Evolutionary conservation across 2,113 vertebrate genomes (phyloP).

Genomic region (Harpagus bidentatus): DNA sequence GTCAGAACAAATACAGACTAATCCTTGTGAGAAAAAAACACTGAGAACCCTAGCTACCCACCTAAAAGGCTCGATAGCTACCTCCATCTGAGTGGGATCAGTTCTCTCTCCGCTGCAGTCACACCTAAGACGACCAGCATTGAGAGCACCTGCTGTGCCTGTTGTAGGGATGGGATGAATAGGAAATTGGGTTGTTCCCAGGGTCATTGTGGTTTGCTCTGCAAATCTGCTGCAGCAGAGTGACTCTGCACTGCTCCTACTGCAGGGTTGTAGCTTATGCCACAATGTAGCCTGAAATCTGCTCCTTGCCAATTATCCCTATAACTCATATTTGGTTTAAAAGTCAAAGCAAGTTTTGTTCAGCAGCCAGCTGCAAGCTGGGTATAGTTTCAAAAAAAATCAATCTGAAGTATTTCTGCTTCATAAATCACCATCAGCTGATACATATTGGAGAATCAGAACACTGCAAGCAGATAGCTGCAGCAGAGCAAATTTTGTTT

Average conservation of each 20-base stretch:
- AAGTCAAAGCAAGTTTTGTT: neutral
- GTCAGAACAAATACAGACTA: neutral
- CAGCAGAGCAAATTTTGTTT: neutral
- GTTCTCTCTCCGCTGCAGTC: neutral
- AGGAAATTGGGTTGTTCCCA: neutral
- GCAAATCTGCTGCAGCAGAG: neutral
- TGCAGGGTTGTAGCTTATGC: neutral
- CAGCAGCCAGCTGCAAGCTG: neutral
- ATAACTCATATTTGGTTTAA: neutral
- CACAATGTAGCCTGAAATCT: neutral
- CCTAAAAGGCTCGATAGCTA: neutral
- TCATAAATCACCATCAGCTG: slow-evolving; percentile 18
- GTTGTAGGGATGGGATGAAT: neutral
- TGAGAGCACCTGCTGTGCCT: neutral
- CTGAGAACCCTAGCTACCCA: neutral
- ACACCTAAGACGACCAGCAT: neutral
- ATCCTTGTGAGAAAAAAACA: neutral
- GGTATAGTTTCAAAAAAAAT: neutral
- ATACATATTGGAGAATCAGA: neutral
- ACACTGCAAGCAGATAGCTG: neutral
- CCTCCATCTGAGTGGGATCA: neutral
- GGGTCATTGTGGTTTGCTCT: neutral
- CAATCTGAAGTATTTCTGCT: neutral
- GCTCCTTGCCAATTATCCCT: neutral
- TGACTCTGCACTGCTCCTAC: neutral